Conservation (phyloP, 2,888 invertebrate genomes). For the Eurytoma adleriae region DNA sequence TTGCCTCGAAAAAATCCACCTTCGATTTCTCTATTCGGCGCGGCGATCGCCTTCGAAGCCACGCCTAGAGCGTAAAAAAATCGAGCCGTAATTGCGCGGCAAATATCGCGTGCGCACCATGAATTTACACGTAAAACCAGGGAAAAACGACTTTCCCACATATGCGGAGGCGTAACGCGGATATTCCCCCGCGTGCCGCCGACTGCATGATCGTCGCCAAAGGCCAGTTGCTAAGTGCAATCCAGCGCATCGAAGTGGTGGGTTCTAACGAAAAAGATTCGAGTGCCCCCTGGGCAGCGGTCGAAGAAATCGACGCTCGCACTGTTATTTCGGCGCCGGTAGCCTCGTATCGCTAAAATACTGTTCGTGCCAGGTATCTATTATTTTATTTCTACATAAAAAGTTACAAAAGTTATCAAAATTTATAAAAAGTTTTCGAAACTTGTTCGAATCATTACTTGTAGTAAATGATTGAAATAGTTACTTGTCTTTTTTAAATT, state of each 20-base stretch:
- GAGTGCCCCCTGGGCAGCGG: conserved; percentile 9
- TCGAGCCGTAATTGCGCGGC: not conserved
- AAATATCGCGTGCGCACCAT: conserved; percentile 12
- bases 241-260: not conserved
- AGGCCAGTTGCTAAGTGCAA: conserved; percentile 7
- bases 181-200: conserved; percentile 4
- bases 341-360: not conserved
- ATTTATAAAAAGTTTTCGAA: no score
- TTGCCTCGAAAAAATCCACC: conserved; percentile 2
- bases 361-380: not conserved
- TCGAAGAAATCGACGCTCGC: not conserved
- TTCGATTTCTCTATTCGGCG: not conserved
- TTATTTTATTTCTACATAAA: not conserved
- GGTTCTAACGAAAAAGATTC: conserved; percentile 14
- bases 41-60: not conserved
- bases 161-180: conserved; percentile 12
- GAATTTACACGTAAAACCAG: not conserved
- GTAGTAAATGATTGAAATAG: no score
- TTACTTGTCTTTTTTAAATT: no score
- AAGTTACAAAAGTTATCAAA: no score
- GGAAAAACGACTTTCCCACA: conserved; percentile 45
- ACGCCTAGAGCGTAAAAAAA: conserved; percentile 43
- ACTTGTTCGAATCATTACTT: no score
- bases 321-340: not conserved
- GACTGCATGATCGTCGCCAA: conserved; percentile 46